These are phyloP conservation scores for Hydropsyche tenuis DNA, from an alignment of 1,140 invertebrate species.

Conservation along the genomic window DNA sequence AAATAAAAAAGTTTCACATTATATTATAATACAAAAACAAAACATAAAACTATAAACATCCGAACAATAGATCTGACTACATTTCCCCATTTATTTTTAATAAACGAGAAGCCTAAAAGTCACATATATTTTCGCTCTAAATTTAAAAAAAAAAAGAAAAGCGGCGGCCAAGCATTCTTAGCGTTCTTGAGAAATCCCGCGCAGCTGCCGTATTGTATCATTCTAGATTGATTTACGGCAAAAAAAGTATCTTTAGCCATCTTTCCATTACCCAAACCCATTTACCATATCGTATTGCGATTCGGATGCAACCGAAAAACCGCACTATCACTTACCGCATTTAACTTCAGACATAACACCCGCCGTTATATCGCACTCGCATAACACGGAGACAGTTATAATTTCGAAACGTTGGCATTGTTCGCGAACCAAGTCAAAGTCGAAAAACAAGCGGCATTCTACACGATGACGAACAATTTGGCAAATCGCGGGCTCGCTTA, in stretches of 20 bases:
- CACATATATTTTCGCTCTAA: neutral
- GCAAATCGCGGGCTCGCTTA: neutral
- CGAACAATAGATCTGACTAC: too few relatives aligned
- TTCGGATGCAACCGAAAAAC: too few relatives aligned
- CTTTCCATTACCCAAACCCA: neutral
- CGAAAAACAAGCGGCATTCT: constrained; percentile 16
- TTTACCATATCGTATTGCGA: neutral
- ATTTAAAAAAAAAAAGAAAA: constrained; percentile 2
- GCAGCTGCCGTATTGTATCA: constrained; percentile 36
- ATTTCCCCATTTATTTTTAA: too few relatives aligned
- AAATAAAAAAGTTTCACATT: too few relatives aligned
- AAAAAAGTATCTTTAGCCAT: constrained; percentile 8
- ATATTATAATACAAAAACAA: too few relatives aligned
- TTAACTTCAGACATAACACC: too few relatives aligned
- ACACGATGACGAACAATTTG: constrained; percentile 18
- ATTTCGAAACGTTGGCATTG: constrained; percentile 35
- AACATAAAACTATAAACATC: too few relatives aligned
- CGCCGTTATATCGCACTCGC: too few relatives aligned
- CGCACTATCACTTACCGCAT: too few relatives aligned
- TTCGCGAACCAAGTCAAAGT: constrained; percentile 8
- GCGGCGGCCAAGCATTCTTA: constrained; percentile 16
- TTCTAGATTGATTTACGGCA: constrained; percentile 13
- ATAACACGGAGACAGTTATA: neutral
- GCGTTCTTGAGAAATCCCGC: constrained; percentile 12
- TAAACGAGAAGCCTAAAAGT: too few relatives aligned